phyloP scores from a whole-genome alignment of 2,113 vertebrate genomes.

The Urocolius indicus region DNA sequence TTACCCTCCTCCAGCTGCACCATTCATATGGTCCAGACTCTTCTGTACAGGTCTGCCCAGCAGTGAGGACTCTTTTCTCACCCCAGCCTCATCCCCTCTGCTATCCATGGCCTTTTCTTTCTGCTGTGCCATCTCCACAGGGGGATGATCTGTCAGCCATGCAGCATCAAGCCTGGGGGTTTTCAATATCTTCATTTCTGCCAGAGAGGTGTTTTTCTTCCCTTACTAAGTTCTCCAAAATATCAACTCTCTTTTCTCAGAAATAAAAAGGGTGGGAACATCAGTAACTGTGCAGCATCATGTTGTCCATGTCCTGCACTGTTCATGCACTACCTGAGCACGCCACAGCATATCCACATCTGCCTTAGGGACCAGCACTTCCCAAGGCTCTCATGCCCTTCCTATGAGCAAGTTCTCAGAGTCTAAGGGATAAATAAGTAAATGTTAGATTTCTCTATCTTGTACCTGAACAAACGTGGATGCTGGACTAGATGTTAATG shows the following conservation, averaged over 20 bases:
- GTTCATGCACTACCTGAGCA: rapidly evolving
- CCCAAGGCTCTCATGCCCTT: not conserved
- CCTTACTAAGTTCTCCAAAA: not conserved
- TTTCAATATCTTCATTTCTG: not conserved
- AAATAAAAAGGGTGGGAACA: not conserved
- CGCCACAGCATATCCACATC: not conserved
- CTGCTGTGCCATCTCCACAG: rapidly evolving
- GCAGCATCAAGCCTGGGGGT: not conserved
- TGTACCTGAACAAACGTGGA: not conserved
- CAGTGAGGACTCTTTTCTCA: not conserved
- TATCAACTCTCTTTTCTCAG: not conserved
- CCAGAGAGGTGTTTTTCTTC: not conserved
- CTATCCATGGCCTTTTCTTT: not conserved
- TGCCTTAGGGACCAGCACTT: not conserved
- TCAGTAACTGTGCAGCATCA: rapidly evolving
- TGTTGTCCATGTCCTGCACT: not conserved
- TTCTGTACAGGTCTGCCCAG: not conserved
- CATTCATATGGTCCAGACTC: rapidly evolving
- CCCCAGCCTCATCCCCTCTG: not conserved
- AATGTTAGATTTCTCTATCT: not conserved
- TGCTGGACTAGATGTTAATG: not conserved
- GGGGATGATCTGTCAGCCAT: not conserved
- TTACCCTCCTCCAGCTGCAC: not conserved
- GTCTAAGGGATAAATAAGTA: not conserved
- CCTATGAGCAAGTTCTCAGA: not conserved